Percentiles rank a stretch among this genome's conserved stretches.
phyloP scores from a whole-genome alignment of 2,113 vertebrate genomes.

The human (Homo sapiens) region DNA sequence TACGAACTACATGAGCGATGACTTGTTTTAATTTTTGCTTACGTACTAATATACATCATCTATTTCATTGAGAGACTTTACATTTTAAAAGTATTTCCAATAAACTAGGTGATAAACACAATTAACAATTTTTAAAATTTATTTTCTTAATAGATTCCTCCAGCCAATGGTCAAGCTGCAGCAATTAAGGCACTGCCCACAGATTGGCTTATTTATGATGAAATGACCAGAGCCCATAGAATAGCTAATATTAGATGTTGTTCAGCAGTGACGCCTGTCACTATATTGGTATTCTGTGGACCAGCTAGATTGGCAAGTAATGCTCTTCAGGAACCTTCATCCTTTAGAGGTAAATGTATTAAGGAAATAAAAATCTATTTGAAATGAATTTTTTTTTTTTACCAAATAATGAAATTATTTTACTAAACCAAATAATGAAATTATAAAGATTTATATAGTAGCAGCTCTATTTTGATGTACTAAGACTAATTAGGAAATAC shows the following conservation, averaged over 20 bases:
- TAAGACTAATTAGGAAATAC: background rate
- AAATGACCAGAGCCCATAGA: conserved; percentile 92
- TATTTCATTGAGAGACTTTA: conserved; percentile 5
- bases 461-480: background rate
- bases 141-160: conserved; percentile 84
- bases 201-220: conserved; percentile 96
- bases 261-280: conserved; percentile 90
- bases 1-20: background rate
- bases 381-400: conserved; percentile 9
- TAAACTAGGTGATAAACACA: conserved; percentile 10
- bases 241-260: conserved; percentile 94
- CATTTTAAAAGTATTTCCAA: conserved; percentile 25
- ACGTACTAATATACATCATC: background rate
- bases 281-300: conserved; percentile 92
- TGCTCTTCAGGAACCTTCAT: conserved; percentile 85
- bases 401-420: conserved; percentile 7
- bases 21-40: conserved; percentile 33
- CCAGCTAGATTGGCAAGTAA: conserved; percentile 88
- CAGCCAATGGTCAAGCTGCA: conserved; percentile 87
- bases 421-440: conserved; percentile 3
- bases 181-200: conserved; percentile 89
- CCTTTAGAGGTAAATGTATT: conserved; percentile 79
- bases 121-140: background rate
- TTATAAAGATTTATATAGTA: background rate
- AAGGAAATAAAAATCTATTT: conserved; percentile 40